Conservation (phyloP, 1,140 invertebrate genomes). For the Conus ventricosus region DNA sequence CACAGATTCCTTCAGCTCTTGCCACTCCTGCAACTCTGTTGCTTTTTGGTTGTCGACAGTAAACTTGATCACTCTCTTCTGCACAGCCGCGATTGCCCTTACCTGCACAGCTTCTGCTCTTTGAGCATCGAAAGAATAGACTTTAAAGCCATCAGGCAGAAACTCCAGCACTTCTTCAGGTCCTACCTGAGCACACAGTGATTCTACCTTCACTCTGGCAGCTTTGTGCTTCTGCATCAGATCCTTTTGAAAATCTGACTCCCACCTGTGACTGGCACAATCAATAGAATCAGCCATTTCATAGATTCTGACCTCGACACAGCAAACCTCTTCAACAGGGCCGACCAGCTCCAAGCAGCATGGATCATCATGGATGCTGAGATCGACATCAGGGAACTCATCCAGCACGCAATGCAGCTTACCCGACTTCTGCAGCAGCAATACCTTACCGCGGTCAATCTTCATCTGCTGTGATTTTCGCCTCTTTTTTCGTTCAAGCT, state of each 20-base stretch:
- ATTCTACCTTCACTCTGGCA: background rate
- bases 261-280: background rate
- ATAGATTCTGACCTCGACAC: background rate
- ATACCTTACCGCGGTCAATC: background rate
- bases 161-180: background rate
- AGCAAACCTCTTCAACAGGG: background rate
- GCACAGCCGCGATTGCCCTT: background rate
- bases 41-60: background rate
- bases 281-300: background rate
- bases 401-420: background rate
- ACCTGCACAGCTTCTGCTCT: constrained; percentile 19
- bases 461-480: background rate
- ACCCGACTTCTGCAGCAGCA: constrained; percentile 8
- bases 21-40: background rate
- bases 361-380: background rate
- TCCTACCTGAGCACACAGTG: background rate
- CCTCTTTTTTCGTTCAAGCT: constrained; percentile 15
- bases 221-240: background rate
- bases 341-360: constrained; percentile 5
- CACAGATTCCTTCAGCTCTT: constrained; percentile 6
- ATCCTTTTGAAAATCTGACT: background rate
- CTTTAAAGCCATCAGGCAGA: background rate
- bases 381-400: background rate
- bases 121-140: constrained; percentile 9
- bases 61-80: constrained; percentile 19